Base-by-base conservation (phyloP, 1,140 invertebrate genomes). In the Drosophila parabipectinata region DNA sequence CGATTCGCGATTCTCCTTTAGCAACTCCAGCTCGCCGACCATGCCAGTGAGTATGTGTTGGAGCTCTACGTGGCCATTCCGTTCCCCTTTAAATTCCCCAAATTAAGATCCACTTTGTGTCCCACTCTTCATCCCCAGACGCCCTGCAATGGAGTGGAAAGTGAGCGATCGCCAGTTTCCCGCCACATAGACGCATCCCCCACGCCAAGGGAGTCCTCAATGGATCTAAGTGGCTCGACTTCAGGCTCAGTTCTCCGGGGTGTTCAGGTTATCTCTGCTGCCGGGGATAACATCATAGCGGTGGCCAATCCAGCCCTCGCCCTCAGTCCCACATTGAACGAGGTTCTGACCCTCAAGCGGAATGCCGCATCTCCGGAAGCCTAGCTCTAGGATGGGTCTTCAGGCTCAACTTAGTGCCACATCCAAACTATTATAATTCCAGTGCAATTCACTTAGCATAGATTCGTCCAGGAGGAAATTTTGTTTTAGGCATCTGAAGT, bases 281-380 rank as follows among this genome's bases (percentile, higher is more conserved):
- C 96, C 21, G 96, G 96, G 1, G 96, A 96, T 83, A 96, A 96
- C 91, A 97, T 97, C 75, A 97, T 97, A 81, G 96, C 96, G 0
- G 96, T 97, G 1, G 95, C 96, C 7, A 97, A 97, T 93, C 96
- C 96, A 12, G 96, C 96, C 2, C 92, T 97, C 66, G 94, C 94
- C 0, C 92, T 95, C 83, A 92, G 91, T 56, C 91, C 91, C 15
- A 89, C 90, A 0, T 45, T 92, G 4, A 85, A 90, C 5, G 91
- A 92, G 41, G 74, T 79, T 1, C 61, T 88, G 9, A 61, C 56
- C 28, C 59, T 92, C 4, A 92, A 92, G 53, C 64, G 91, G 1
- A 92, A 82, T 37, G 74, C 77, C 0, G 32, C 84, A 41, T 82
- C 91, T 4, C 91, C 91, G 6, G 85, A 92, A 62, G 58, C 56